Conservation (phyloP, 2,797 vertebrate genomes). For the Hippocampus kuda region DNA sequence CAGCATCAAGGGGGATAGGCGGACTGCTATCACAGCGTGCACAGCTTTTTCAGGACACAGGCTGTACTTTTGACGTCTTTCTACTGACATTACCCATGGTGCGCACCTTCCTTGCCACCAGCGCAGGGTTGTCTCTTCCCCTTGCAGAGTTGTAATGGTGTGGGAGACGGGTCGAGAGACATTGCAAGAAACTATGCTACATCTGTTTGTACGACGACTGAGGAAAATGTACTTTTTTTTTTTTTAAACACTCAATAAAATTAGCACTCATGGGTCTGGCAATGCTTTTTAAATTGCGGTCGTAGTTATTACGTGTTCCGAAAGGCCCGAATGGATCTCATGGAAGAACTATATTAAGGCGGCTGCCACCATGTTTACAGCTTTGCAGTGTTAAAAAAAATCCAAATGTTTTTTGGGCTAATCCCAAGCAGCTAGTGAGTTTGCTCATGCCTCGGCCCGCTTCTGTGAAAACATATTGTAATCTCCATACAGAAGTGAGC, state of each 20-base stretch:
- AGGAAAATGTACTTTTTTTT: constrained; percentile 6
- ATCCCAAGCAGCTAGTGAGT: too few relatives aligned
- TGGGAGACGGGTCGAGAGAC: constrained; percentile 58
- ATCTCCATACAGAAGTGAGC: too few relatives aligned
- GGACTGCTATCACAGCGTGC: constrained; percentile 56
- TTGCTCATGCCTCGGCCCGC: too few relatives aligned
- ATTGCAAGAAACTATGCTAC: constrained; percentile 22
- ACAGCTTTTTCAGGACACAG: constrained; percentile 60
- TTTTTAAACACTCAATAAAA: too few relatives aligned
- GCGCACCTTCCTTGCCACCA: constrained; percentile 25
- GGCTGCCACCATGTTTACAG: too few relatives aligned
- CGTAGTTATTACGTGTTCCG: neutral
- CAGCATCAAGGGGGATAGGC: constrained; percentile 23
- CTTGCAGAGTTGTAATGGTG: constrained; percentile 62
- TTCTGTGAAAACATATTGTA: too few relatives aligned
- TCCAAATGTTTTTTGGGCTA: too few relatives aligned
- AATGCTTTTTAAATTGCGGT: neutral
- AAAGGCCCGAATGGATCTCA: too few relatives aligned
- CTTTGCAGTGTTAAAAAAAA: too few relatives aligned
- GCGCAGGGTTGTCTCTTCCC: constrained; percentile 53
- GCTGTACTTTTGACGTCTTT: constrained; percentile 65
- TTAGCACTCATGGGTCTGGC: neutral
- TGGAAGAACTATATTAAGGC: too few relatives aligned
- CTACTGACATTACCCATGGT: constrained; percentile 61
- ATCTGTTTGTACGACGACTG: constrained; percentile 10